Conservation (phyloP, 2,888 invertebrate genomes). For the Sisyra terminalis region DNA sequence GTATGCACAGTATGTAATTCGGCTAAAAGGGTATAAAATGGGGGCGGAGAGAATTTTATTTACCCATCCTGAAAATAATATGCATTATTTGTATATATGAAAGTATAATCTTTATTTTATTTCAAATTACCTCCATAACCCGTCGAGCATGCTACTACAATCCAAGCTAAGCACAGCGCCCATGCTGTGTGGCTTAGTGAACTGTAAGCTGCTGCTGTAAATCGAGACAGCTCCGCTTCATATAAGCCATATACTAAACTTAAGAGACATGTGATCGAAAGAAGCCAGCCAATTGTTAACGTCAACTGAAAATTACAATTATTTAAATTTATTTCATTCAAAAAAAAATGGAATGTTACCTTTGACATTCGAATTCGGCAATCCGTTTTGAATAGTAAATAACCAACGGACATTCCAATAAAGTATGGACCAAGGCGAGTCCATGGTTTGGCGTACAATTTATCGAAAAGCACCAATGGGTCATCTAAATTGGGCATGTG, state of each 20-base stretch:
- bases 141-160: conserved; percentile 69
- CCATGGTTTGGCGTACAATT: conserved; percentile 84
- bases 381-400: conserved; percentile 68
- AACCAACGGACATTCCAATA: conserved; percentile 70
- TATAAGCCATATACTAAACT: conserved; percentile 67
- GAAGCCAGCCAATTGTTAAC: conserved; percentile 51
- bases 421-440: conserved; percentile 70
- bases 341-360: no score
- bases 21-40: conserved; percentile 65
- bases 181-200: conserved; percentile 70
- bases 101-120: background rate
- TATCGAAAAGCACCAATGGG: conserved; percentile 70
- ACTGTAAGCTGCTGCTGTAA: conserved; percentile 61
- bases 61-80: conserved; percentile 35
- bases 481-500: conserved; percentile 66
- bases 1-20: conserved; percentile 78
- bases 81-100: background rate
- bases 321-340: background rate
- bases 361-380: conserved; percentile 57
- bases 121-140: conserved; percentile 53
- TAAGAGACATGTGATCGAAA: conserved; percentile 46
- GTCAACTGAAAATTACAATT: conserved; percentile 32
- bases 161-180: conserved; percentile 68
- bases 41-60: conserved; percentile 57
- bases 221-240: conserved; percentile 46